Base-by-base conservation (phyloP, 2,888 invertebrate genomes). In the Clanis bilineata region DNA sequence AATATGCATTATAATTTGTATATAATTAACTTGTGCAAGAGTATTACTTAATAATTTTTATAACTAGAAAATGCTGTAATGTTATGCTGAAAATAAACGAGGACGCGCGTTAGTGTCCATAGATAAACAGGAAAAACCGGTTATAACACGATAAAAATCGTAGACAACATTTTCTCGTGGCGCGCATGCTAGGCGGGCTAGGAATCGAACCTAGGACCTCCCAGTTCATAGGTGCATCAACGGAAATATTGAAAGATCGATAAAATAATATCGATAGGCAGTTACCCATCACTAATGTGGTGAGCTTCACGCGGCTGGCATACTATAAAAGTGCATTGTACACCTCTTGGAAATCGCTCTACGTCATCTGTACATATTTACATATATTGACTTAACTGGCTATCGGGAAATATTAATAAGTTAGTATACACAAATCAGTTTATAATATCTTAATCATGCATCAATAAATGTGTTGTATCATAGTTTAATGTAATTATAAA, bases 271-370 rank as follows among this genome's bases (percentile, higher is more conserved):
- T 32, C 36, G 54, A 45, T 18, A 38, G 2, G 5, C n/a, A n/a
- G 36, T 41, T 18, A 7, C 36, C 25, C 60, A 69, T 70, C 84
- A 73, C 82, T 83, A 61, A 66, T 79, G 80, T 67, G 77, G 79
- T 79, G 66, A 74, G 74, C 72, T 73, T 76, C 73, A 80, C 79
- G 80, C 79, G 83, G 82, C 80, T 83, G 72, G 84, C 83, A 83
- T 85, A 83, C 85, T 85, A 83, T 87, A 88, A 85, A 89, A 87
- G 88, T 81, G 85, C 86, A 87, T 88, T 88, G 87, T 85, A 83
- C 83, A 83, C 80, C 82, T 88, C 83, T 80, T 82, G 83, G 86
- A 83, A 87, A 82, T 82, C 73, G 73, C 71, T 68, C 73, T 71
- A 79, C 79, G 79, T 80, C 80, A 82, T 78, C 74, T 75, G 68